Base-by-base conservation (phyloP, 2,797 vertebrate species). In the Hirundo rustica region DNA sequence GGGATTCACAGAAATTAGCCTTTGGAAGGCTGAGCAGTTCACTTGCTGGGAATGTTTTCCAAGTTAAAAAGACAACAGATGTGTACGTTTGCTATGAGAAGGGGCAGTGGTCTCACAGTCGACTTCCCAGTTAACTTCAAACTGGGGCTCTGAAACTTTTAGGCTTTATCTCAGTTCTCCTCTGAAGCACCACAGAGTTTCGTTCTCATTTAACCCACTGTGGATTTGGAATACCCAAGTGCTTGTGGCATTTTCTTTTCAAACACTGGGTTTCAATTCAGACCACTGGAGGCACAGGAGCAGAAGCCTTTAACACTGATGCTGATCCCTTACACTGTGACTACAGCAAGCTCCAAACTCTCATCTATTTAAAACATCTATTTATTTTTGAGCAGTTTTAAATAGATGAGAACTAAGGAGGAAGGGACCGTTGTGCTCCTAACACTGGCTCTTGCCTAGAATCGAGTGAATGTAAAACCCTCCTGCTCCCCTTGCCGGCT, bases 331-430 rank as follows among this genome's bases (percentile, higher is more conserved):
- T 79, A 70, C 53, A 14, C 48, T 71, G 62, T 44, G 85, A 64
- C 71, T 96, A 34, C 15, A 90, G 91, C 60, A 87, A 92, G 83
- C 71, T 88, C 50, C 61, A 47, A 94, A 73, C 64, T 82, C 81
- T 60, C 67, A 77, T 95, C 93, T 96, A 96, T 96, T 96, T 96
- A 94, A 96, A 90, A 94, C 88, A 73, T 71, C 67, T 93, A 86
- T 95, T 96, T 96, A 97, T 96, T 96, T 96, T 78, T 92, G 77
- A 85, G 77, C 50, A 85, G 93, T 93, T 97, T 96, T 94, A 97
- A 96, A 97, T 96, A 97, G 96, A 85, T 88, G 83, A 85, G 83
- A 79, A 85, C 80, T 66, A 36, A 79, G 68, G 91, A 92, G 71
- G 91, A 92, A 92, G 85, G 68, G 85, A 61, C 48, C 0, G 5